Base-by-base conservation (phyloP, 1,140 invertebrate species). In the Drosophila orena region DNA sequence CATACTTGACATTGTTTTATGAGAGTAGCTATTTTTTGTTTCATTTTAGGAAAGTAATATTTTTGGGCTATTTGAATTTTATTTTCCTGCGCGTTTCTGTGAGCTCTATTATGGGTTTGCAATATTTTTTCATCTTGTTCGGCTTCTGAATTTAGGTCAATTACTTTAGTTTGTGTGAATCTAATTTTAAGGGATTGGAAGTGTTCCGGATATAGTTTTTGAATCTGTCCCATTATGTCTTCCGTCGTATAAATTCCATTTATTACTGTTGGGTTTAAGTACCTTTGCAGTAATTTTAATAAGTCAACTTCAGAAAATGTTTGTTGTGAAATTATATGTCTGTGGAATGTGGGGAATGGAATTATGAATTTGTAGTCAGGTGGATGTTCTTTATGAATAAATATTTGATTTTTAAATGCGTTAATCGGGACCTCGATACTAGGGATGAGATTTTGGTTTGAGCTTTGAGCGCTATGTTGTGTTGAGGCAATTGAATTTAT, bases 401-500 rank as follows among this genome's bases (percentile, higher is more conserved):
- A 52, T 52, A 37, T 52, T 20, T 52, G 49, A 7, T 52, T 52
- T 37, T 52, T 22, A 35, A 52, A 52, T 35, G 49, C 49, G 10
- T 49, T 46, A 24, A 24, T 46, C 7, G 44, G 30, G 5, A 12
- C 30, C 35, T 53, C 34, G 22, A 53, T 12, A 14, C 12, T 53
- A 6, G 2, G 1, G 2, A 38, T 53, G 4, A 53, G 35, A 22
- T 53, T 53, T 7, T 49, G 46, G 14, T 8, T n/a, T 15, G 56
- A 77, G 24, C 60, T 72, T n/a, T 74, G 58, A 14, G 52, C 59
- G 40, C 70, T 74, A 50, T 69, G 64, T 47, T 58, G 54, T 12
- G 58, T 50, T 27, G 24, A 5, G 24, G 54, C 54, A 20, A 50
- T 12, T 30, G 38, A 30, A 40, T 70, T 75, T 10, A 65, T 65